Evolutionary conservation across 2,888 invertebrate genomes (phyloP), one percentile per base, ranked within the genome.

Genomic region (Acronicta psi): DNA sequence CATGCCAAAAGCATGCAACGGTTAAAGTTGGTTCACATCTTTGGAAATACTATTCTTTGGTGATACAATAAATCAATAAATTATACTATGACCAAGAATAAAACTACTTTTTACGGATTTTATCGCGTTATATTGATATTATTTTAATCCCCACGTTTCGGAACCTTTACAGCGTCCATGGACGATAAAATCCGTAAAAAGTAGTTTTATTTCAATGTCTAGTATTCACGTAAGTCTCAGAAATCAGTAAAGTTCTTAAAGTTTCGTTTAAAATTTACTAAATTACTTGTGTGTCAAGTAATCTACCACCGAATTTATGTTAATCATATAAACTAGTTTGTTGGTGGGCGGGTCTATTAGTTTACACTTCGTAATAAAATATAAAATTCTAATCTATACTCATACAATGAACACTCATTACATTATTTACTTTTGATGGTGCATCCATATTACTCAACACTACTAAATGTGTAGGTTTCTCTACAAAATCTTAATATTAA

Each of bases 271-370:
- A 53, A 49, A 59, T 53, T 61, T 56, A 53, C 50, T 75, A 62
- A 57, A 65, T 51, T 64, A 57, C 57, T 61, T 53, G 45, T 68
- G 62, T 66, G 47, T 67, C 64, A 66, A 54, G 59, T 58, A 61
- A 53, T 57, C 56, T 64, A 73, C 77, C 75, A 69, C 79, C 70
- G 59, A 70, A n/a, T n/a, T 51, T 58, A 66, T 72, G 53, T 77
- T 74, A 79, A 72, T 79, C n/a, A 69, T 60, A 80, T 83, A 79
- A 77, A 71, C 82, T 82, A 83, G 72, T 75, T 80, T 78, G 79
- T 82, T 81, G 84, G 85, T 83, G 84, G 84, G 85, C 83, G 85
- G 85, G 85, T 77, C 65, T 73, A 77, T 80, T 34, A 79, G 65
- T 80, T 81, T 82, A 79, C 79, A 74, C 57, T 73, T 67, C 76